phyloP scores from a whole-genome alignment of 2,113 vertebrate genomes.

The Meleagris gallopavo region DNA sequence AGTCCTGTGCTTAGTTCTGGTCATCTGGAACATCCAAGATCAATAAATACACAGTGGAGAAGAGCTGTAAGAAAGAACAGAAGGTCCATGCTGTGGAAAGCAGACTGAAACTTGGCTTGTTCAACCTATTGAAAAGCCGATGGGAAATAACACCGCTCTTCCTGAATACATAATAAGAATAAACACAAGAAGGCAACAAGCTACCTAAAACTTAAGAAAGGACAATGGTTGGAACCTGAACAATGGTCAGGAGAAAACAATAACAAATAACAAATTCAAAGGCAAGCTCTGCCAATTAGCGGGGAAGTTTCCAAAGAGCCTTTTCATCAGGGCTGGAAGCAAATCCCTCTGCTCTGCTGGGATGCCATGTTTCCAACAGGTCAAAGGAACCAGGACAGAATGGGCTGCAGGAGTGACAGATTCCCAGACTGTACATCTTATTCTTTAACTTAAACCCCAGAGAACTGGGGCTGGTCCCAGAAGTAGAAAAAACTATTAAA shows the following conservation, averaged over 20 bases:
- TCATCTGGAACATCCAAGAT: background rate
- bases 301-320: background rate
- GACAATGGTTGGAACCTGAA: background rate
- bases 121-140: background rate
- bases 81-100: background rate
- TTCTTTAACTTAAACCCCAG: background rate
- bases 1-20: background rate
- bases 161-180: background rate
- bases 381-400: background rate
- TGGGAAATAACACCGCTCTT: background rate
- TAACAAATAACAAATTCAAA: background rate
- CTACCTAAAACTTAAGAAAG: background rate
- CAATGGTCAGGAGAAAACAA: background rate
- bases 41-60: background rate
- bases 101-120: background rate
- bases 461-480: background rate
- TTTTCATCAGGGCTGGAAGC: background rate
- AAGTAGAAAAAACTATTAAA: slow-evolving; percentile 1
- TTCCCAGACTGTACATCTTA: background rate
- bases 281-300: background rate
- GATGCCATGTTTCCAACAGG: background rate
- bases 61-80: background rate
- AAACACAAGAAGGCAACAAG: background rate
- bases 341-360: background rate
- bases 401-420: too few species aligned